Base-by-base conservation (phyloP, 1,140 invertebrate species). In the Drosophila trapezifrons region DNA sequence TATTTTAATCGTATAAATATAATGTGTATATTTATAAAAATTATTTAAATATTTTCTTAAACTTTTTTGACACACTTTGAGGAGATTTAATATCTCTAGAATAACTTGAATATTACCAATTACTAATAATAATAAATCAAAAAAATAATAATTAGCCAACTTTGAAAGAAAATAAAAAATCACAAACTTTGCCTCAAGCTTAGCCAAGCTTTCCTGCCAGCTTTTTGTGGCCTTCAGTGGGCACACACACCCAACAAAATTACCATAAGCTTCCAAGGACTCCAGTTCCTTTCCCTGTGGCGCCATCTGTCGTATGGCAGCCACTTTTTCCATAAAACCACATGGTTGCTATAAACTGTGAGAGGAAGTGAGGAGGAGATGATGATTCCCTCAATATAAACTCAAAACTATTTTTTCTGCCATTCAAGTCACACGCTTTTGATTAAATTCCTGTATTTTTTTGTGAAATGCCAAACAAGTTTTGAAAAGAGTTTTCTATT, bases 321-420 rank as follows among this genome's bases (percentile, higher is more conserved):
- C 9, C 4, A 8, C 12, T 15, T 7, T 37, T 71, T 60, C 80
- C 47, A 83, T 83, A 83, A 83, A 55, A n/a, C 37, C 10, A 15
- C 4, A 8, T 1, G 13, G 13, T 2, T 74, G 60, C 80, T n/a
- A 83, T 83, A 78, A 83, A 78, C 32, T 35, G 12, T 9, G 9
- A 0, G 8, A 29, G 22, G 0, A 20, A n/a, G 15, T 15, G 9
- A 12, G 10, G 2, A 25, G 52, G 37, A 42, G 59, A 17, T n/a
- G 32, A 40, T 18, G 12, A 22, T 52, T 52, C 9, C 29, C 10
- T 52, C 4, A 18, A 37, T 18, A 5, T n/a, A 10, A 49, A 40
- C 35, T 65, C n/a, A 1, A 10, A 64, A 51, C 64, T 25, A 25
- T 35, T 17, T 59, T 46, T 54, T 65, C n/a, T 25, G 17, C 4